These are phyloP conservation scores for Hormaphis cornu DNA, from an alignment of 1,140 invertebrate species.

Conservation along the genomic window DNA sequence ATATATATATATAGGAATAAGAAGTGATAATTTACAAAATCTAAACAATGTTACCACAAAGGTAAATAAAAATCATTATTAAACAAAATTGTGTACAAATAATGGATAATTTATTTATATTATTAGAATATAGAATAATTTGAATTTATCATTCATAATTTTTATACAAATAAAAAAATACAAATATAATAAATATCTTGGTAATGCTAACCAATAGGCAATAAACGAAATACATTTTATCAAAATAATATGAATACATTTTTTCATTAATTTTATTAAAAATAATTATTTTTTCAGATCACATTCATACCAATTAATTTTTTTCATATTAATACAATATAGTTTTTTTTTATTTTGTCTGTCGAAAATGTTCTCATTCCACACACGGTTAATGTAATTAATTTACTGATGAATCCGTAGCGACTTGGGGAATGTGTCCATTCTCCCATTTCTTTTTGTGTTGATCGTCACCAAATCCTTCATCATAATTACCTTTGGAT, in stretches of 20 bases:
- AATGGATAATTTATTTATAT: no score
- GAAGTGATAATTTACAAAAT: no score
- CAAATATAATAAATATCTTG: neutral
- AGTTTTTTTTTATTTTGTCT: neutral
- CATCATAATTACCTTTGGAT: conserved; percentile 75
- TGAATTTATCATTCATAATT: neutral
- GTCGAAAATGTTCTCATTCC: neutral
- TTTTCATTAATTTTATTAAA: neutral
- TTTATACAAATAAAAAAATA: neutral
- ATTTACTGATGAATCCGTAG: neutral
- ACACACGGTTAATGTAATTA: neutral
- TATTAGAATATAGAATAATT: no score
- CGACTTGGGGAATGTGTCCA: neutral
- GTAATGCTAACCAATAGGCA: conserved; percentile 15
- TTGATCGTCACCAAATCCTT: conserved; percentile 60
- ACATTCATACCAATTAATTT: neutral
- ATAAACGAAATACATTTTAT: neutral
- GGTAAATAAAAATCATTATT: no score
- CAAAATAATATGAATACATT: neutral
- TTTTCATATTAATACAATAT: neutral
- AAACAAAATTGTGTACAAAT: no score
- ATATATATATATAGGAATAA: no score
- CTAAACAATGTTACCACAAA: no score
- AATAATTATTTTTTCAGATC: neutral
- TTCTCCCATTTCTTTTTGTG: conserved; percentile 53